Evolutionary conservation across 1,140 invertebrate genomes (phyloP), one percentile per base, ranked within the genome.

Genomic region (Pogonomyrmex barbatus): DNA sequence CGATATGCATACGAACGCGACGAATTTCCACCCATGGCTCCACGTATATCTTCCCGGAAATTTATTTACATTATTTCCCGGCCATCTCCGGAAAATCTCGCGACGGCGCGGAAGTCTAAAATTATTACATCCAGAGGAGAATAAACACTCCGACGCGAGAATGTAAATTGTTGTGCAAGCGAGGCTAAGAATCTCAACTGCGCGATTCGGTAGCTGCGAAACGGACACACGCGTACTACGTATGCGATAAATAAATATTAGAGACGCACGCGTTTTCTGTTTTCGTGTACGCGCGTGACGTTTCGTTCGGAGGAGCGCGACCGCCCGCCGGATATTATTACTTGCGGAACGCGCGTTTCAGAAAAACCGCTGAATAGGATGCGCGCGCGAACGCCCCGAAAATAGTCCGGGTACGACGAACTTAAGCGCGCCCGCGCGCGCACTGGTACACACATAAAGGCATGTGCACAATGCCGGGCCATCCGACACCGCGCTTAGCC

Each of bases 381-480:
- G 71, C 47, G 58, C 63, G 81, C 79, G 85, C 76, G 85, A 70
- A 47, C 63, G 75, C 42, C 42, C 85, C 85, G 88, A 89, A 81
- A 89, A 89, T 89, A 89, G 88, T 83, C 71, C 56, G 88, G 71
- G 88, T 89, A 89, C 88, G 88, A 87, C 88, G 88, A 89, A 89
- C 88, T 89, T 89, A 73, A 88, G 86, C 84, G 84, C 70, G 71
- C 54, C 14, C 39, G n/a, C 47, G 65, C 9, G 36, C 47, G 65
- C 71, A 50, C 60, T n/a, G 14, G 8, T 68, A 54, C 75, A 82
- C 87, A 75, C 87, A 75, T 89, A 89, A 89, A 89, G 88, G 88
- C 88, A 81, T 81, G 77, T 87, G 88, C 88, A 89, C 88, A 89
- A 89, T 89, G 88, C 82, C 58, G 24, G 50, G 79, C 83, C 63